Base-by-base conservation (phyloP, 2,797 vertebrate genomes). In the Brachyrhaphis roseni region DNA sequence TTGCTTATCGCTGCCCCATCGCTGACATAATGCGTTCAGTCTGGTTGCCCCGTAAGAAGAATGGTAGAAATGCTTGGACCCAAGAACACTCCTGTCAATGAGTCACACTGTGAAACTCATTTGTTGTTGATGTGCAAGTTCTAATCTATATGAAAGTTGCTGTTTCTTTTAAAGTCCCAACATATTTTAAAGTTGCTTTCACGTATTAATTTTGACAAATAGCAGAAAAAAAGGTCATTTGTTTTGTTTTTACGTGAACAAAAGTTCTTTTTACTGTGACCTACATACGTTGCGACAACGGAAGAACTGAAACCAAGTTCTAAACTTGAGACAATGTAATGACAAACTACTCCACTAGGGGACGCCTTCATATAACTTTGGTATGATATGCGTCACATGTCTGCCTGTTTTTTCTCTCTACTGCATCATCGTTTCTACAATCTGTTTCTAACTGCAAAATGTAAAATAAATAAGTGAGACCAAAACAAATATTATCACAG, bases 21-120 rank as follows among this genome's bases (percentile, higher is more conserved):
- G 13, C 39, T 76, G 55, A 36, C 47, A 74, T 23, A 23, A 74
- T 8, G 47, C 18, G 31, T 20, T 34, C 15, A 8, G 71, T 15
- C 66, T 23, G 84, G 39, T 82, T 20, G 81, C 10, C 78, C 85
- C 41, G 82, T 77, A n/a, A 7, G 0, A 89, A 84, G 91, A 94
- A 95, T 94, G 91, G 57, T 7, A 87, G 11, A 85, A 73, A 91
- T 87, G 88, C 31, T 16, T 46, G 26, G 23, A 77, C 76, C 51
- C 28, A 72, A 81, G 75, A 78, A n/a, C 43, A 36, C 70, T 86
- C 47, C 79, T 82, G 86, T 72, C 45, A 53, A 1, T 93, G 93
- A 93, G 75, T 94, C 93, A 94, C 93, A 94, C 78, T 0, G 1
- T 8, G 64, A 16, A 41, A 36, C 34, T 28, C 2, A 1, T 71